Evolutionary conservation across 1,140 invertebrate species (phyloP).

Genomic region (Orius insidiosus): DNA sequence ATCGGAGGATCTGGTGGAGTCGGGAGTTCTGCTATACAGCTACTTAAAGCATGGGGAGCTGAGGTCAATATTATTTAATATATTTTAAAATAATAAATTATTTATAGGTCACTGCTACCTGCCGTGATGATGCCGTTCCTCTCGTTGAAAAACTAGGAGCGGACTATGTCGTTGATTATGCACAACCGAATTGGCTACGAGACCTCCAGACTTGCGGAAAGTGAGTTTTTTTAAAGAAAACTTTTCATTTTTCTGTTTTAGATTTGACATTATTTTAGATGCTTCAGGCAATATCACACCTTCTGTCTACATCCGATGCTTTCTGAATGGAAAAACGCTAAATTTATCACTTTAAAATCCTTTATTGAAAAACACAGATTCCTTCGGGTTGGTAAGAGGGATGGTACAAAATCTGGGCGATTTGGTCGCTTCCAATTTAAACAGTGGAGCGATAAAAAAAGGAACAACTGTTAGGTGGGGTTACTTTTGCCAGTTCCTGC

Average conservation of each 20-base stretch:
- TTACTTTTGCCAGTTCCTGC: conserved; percentile 50
- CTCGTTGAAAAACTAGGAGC: conserved; percentile 52
- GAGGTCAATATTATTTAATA: too few relatives aligned
- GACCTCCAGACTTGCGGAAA: conserved; percentile 42
- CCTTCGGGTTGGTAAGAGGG: conserved; percentile 49
- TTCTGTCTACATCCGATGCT: conserved; percentile 28
- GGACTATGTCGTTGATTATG: conserved; percentile 65
- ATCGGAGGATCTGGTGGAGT: conserved; percentile 82
- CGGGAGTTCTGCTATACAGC: conserved; percentile 65
- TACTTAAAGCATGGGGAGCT: conserved; percentile 58
- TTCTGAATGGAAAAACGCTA: conserved; percentile 46
- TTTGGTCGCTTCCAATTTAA: conserved; percentile 36
- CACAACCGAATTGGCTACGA: conserved; percentile 35
- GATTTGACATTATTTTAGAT: conserved; percentile 73
- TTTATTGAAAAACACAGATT: conserved; percentile 61
- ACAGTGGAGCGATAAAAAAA: conserved; percentile 26
- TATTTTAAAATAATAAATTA: too few relatives aligned
- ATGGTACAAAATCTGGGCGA: conserved; percentile 35
- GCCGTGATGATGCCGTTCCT: conserved; percentile 50
- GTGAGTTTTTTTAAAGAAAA: too few relatives aligned
- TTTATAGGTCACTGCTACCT: conserved; percentile 54
- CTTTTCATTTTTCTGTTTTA: conserved; percentile 23
- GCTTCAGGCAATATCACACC: conserved; percentile 55
- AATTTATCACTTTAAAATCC: conserved; percentile 75
- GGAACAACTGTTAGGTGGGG: conserved; percentile 55